Base-by-base conservation (phyloP, 1,140 invertebrate genomes). In the Pseudomyrmex concolor region DNA sequence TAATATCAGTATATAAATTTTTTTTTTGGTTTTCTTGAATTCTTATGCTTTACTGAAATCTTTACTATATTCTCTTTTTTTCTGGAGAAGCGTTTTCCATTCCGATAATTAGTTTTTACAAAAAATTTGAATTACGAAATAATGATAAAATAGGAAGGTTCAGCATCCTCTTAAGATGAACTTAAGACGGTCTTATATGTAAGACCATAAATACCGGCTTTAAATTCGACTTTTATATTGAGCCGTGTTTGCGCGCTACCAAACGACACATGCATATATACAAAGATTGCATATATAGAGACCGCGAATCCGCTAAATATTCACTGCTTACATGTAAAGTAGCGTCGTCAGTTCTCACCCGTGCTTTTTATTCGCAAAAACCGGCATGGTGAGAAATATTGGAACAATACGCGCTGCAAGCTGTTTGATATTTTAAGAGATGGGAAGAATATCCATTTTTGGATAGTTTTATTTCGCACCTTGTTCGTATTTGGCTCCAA, bases 221-320 rank as follows among this genome's bases (percentile, higher is more conserved):
- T 34, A 34, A 7, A 34, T 34, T 34, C 34, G 5, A 34, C 5
- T 34, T 34, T 34, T 34, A 25, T 25, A 7, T 34, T 34, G 5
- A 34, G 43, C n/a, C 1, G 19, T n/a, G 19, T 54, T 7, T 66
- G 45, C 17, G 25, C 17, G 48, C 17, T 13, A 15, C 8, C 22
- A 12, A 2, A 43, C 12, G 4, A n/a, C 13, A 5, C 7, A 34
- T 5, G 34, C 34, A 34, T 34, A 15, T 2, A 57, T 0, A n/a
- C 2, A 54, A n/a, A 25, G 34, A 34, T 25, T 1, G n/a, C 7
- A 50, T 19, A 19, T 50, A 17, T 48, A 17, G n/a, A 34, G 12
- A 59, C 70, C 74, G 10, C 12, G 43, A n/a, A 57, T 57, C 15
- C n/a, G 15, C 15, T 71, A 80, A 80, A 71, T 80, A 50, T 59